Conservation (phyloP, 1,140 invertebrate genomes). For the Drosophila equinoxialis region DNA sequence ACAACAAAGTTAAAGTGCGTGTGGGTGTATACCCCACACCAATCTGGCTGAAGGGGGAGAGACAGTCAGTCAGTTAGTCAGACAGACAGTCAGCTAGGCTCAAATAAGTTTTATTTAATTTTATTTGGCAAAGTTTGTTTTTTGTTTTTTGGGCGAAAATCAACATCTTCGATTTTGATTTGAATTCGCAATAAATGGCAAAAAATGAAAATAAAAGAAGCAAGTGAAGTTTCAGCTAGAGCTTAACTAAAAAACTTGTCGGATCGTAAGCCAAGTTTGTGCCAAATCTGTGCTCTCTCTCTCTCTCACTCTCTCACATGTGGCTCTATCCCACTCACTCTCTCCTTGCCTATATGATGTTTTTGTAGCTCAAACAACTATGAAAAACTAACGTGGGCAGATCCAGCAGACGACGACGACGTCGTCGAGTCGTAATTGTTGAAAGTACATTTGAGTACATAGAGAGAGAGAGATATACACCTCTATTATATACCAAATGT, state of each 20-base stretch:
- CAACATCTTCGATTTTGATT: conserved; percentile 31
- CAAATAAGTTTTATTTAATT: conserved; percentile 1
- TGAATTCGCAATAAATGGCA: conserved; percentile 24
- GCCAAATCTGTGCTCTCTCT: conserved; percentile 38
- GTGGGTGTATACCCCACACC: conserved; percentile 46
- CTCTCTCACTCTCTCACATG: conserved; percentile 10
- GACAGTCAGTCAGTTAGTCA: conserved; percentile 1
- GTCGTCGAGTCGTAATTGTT: conserved; percentile 72
- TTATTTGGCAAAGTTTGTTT: conserved; percentile 21
- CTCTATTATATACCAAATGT: conserved; percentile 13
- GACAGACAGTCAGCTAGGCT: not conserved
- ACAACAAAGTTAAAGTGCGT: conserved; percentile 21
- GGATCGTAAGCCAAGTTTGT: conserved; percentile 33
- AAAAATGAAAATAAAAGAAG: conserved; percentile 8
- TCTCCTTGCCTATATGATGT: conserved; percentile 31
- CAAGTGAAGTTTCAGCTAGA: conserved; percentile 32
- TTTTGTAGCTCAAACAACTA: conserved; percentile 70
- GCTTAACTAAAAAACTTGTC: conserved; percentile 38
- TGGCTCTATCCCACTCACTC: conserved; percentile 14
- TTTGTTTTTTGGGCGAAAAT: conserved; percentile 17
- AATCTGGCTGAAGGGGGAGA: conserved; percentile 23
- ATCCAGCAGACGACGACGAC: conserved; percentile 37
- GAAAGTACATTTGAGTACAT: conserved; percentile 69
- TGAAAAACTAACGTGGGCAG: conserved; percentile 70
- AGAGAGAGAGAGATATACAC: conserved; percentile 21